phyloP scores from a whole-genome alignment of 2,113 vertebrate species.

The Gobiocypris rarus region DNA sequence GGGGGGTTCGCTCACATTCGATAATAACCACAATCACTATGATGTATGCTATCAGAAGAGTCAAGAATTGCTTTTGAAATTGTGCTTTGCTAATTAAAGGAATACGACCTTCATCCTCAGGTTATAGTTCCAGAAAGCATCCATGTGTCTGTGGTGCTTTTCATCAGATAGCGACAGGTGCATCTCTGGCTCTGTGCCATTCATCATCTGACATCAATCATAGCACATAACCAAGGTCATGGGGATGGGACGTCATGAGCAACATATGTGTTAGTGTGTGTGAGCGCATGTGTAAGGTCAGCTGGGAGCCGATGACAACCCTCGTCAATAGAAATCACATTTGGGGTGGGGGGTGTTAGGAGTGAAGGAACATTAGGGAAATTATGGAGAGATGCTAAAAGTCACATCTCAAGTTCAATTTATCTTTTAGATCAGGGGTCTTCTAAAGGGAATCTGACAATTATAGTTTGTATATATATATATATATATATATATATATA shows the following conservation, averaged over 20 bases:
- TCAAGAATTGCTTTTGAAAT: background rate
- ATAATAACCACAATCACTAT: conserved; percentile 42
- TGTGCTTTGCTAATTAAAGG: conserved; percentile 32
- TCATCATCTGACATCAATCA: conserved; percentile 45
- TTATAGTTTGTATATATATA: too few relatives aligned
- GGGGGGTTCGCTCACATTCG: background rate
- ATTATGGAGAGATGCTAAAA: conserved; percentile 2
- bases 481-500: too few relatives aligned
- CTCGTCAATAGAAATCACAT: conserved; percentile 57
- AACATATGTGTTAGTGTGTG: conserved; percentile 27
- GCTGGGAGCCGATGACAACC: conserved; percentile 43
- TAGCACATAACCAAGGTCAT: conserved; percentile 25
- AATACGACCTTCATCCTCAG: conserved; percentile 38
- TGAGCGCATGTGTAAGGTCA: conserved; percentile 34
- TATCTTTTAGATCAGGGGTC: background rate
- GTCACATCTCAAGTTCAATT: background rate
- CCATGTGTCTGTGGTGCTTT: background rate
- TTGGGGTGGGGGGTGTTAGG: background rate
- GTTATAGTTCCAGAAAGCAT: background rate
- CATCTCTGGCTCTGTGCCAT: conserved; percentile 22
- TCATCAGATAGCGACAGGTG: conserved; percentile 36
- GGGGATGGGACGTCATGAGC: conserved; percentile 16
- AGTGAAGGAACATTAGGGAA: conserved; percentile 6
- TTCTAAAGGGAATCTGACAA: background rate
- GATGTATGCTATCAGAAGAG: conserved; percentile 22